Base-by-base conservation (phyloP, 2,888 invertebrate genomes). In the Blastobasis lacticolella region DNA sequence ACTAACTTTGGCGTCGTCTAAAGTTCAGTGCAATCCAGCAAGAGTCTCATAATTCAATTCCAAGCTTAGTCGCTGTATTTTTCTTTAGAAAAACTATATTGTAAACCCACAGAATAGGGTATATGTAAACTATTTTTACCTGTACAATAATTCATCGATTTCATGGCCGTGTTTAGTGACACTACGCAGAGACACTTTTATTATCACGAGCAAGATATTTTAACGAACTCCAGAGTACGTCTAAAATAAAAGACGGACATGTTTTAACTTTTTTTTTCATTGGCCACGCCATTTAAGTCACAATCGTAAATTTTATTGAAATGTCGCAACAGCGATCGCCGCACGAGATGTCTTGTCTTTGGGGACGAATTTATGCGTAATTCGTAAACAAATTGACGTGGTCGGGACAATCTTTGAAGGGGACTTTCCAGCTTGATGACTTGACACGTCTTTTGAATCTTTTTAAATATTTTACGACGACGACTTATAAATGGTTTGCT, bases 301-400 rank as follows among this genome's bases (percentile, higher is more conserved):
- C 76, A 82, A 86, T 84, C 87, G 87, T 87, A 87, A 88, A 87
- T 88, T 87, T 87, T 87, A 88, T 88, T 87, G 86, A 88, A 87
- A 86, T 83, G 87, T 86, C 85, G 81, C 81, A 78, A 80, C 82
- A 80, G 74, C 81, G 85, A 87, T 87, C 84, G 81, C 81, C 76
- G 83, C 76, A 75, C 79, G 82, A 86, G 85, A 86, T 85, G 81
- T 75, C 83, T 82, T 81, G 82, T 85, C 85, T 81, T 77, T 71
- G 69, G 81, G 81, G 83, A 87, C 83, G 87, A 85, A 85, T 88
- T 87, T 87, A 87, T 86, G 81, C 84, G 82, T 87, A 85, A 87
- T 86, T 85, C 83, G 81, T 87, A 87, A 80, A 87, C 87, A 87
- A 88, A 88, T 87, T 86, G 87, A 87, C 84, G 81, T 81, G 69